A percentile compares a stretch with the other conserved stretches of the same genome.
phyloP scores from a whole-genome alignment of 2,888 invertebrate genomes.

The Macroteleia sp. region DNA sequence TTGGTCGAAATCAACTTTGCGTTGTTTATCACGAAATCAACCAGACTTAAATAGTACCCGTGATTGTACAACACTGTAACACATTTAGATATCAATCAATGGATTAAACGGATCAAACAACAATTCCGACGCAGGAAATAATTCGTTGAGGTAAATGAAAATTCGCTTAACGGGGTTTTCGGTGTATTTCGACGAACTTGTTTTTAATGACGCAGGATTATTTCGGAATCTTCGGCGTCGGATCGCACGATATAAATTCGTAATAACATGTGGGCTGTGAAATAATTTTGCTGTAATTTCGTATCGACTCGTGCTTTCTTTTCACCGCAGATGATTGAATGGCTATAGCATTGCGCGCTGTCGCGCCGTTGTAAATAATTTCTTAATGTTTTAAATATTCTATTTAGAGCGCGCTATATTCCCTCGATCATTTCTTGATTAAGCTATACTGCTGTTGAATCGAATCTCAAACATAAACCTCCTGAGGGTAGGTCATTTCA shows the following conservation, averaged over 20 bases:
- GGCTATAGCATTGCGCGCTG: no score
- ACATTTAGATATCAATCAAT: conserved; percentile 63
- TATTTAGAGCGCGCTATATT: conserved; percentile 33
- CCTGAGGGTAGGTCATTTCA: conserved; percentile 68
- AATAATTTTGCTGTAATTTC: conserved; percentile 38
- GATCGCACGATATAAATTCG: conserved; percentile 34
- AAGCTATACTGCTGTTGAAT: conserved; percentile 54
- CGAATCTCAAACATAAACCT: conserved; percentile 64
- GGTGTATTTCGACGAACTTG: conserved; percentile 50
- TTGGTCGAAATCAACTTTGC: conserved; percentile 50
- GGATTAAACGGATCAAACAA: conserved; percentile 64
- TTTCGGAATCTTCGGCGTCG: conserved; percentile 38
- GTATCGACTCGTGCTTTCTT: conserved; percentile 10
- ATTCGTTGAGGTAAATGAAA: conserved; percentile 64
- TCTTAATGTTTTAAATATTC: conserved; percentile 45
- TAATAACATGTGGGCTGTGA: conserved; percentile 25
- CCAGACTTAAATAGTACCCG: conserved; percentile 56
- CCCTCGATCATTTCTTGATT: conserved; percentile 57
- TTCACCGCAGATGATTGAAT: conserved; percentile 5
- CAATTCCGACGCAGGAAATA: conserved; percentile 61
- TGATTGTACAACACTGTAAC: conserved; percentile 60
- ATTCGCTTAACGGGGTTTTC: conserved; percentile 54
- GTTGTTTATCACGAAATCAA: conserved; percentile 51
- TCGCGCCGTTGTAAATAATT: no score
- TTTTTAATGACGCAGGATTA: conserved; percentile 57